These are phyloP conservation scores for Rhabdomys pumilio DNA, from an alignment of 2,797 vertebrate species.

Conservation along the genomic window DNA sequence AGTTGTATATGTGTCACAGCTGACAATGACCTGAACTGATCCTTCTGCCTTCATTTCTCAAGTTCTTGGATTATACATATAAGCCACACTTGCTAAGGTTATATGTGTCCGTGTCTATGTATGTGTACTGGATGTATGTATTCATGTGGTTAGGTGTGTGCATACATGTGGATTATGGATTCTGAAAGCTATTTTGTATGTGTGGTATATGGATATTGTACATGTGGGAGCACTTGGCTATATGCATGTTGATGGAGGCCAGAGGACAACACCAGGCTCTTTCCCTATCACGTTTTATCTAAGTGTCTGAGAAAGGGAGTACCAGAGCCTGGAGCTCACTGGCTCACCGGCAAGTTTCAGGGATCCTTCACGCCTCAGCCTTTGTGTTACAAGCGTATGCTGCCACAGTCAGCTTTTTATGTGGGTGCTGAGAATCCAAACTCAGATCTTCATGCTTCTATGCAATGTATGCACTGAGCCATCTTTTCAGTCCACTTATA, in stretches of 20 bases:
- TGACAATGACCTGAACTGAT: no score
- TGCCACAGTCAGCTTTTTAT: background rate
- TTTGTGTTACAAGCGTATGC: no score
- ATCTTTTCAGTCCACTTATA: background rate
- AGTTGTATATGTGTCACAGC: no score
- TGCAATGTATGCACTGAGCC: no score
- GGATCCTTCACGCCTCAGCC: background rate
- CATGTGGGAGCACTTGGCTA: background rate
- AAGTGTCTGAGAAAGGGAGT: background rate
- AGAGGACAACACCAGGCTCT: background rate
- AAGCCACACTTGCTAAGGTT: no score
- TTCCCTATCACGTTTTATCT: background rate
- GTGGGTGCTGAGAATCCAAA: background rate
- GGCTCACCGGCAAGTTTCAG: background rate
- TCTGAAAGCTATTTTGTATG: background rate
- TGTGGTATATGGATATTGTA: background rate
- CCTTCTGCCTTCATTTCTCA: no score
- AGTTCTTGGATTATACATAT: no score
- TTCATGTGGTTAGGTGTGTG: background rate
- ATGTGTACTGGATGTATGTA: no score
- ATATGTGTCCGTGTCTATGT: no score
- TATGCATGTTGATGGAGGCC: background rate
- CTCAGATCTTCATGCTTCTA: background rate
- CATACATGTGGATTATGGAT: background rate
- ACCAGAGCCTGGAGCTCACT: background rate